Percentiles rank a stretch among this genome's conserved stretches.
Evolutionary conservation across 1,140 invertebrate species (phyloP).

Genomic region (Penaeus japonicus): DNA sequence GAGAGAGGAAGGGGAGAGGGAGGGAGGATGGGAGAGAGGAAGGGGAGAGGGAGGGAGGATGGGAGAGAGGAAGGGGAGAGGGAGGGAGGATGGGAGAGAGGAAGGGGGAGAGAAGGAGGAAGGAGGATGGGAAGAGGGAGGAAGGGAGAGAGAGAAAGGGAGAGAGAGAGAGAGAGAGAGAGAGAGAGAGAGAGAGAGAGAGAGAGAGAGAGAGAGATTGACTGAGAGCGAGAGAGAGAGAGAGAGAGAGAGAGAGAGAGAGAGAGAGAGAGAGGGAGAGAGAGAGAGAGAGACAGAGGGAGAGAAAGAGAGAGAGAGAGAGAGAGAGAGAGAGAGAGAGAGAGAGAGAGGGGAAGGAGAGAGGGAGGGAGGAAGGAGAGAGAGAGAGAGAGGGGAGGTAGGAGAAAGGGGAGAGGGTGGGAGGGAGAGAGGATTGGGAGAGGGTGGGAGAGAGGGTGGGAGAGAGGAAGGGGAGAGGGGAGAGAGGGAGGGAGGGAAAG

Average conservation of each 20-base stretch:
- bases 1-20: neutral
- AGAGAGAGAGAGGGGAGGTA: neutral
- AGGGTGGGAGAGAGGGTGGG: neutral
- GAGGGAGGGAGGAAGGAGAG: neutral
- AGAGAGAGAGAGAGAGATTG: too few species aligned
- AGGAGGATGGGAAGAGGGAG: too few species aligned
- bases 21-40: neutral
- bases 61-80: too few species aligned
- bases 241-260: conserved; percentile 19
- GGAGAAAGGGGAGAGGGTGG: neutral
- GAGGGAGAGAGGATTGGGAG: neutral
- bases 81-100: too few species aligned
- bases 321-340: neutral
- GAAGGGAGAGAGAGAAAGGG: too few species aligned
- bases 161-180: too few species aligned
- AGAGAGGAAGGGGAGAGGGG: neutral
- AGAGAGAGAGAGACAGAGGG: neutral
- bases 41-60: neutral
- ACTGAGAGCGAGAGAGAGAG: neutral
- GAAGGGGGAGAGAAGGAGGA: too few species aligned
- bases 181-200: neutral
- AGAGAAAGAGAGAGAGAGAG: neutral
- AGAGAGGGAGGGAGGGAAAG: neutral
- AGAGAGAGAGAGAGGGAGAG: neutral
- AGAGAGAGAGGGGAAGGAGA: neutral